These are phyloP conservation scores for Pontoporia blainvillei DNA, from an alignment of 2,113 vertebrate species.

Conservation along the genomic window DNA sequence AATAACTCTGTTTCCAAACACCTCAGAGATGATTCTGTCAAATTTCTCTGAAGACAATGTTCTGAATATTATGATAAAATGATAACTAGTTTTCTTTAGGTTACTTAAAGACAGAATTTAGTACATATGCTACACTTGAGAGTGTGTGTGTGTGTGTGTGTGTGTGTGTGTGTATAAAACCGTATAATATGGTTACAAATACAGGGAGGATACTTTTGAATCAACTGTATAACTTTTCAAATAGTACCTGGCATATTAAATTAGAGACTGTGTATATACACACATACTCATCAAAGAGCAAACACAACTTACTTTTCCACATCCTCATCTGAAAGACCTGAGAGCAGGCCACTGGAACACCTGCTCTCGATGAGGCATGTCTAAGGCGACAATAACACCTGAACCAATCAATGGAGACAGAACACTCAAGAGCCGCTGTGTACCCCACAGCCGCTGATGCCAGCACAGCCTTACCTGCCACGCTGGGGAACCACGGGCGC, in stretches of 20 bases:
- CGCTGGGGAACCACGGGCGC: rapidly evolving
- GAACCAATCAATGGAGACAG: rapidly evolving
- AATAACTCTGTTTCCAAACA: not conserved
- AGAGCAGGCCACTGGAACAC: no score
- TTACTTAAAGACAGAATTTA: not conserved
- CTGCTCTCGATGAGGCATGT: no score
- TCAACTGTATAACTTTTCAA: not conserved
- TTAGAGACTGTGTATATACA: rapidly evolving
- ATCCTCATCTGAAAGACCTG: not conserved
- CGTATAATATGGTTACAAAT: not conserved
- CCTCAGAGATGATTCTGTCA: not conserved
- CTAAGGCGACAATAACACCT: not conserved
- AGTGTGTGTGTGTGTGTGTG: no score
- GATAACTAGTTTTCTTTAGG: not conserved
- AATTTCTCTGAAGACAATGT: not conserved
- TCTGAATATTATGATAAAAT: not conserved
- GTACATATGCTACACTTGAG: not conserved
- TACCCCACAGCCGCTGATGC: rapidly evolving
- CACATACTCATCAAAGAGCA: not conserved
- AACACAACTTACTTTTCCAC: no score
- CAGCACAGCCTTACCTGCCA: rapidly evolving
- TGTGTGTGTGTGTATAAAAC: not conserved
- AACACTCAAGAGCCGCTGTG: rapidly evolving
- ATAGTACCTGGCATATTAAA: not conserved
- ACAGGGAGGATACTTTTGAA: not conserved